Conservation (phyloP, 2,888 invertebrate genomes). For the Nomada lathburiana region DNA sequence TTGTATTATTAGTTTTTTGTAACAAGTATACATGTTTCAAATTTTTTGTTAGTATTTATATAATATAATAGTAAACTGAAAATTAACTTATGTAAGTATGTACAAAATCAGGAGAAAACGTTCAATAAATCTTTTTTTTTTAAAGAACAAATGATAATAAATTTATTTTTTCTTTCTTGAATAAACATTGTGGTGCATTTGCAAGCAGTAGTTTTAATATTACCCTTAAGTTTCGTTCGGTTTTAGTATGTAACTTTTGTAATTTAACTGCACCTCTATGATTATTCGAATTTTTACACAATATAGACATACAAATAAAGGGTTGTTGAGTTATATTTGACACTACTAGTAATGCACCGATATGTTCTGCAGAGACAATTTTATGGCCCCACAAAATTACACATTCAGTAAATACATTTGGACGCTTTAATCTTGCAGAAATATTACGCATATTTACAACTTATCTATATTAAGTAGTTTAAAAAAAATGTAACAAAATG, state of each 20-base stretch:
- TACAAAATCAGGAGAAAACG: slow-evolving; percentile 60
- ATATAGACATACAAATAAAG: slow-evolving; percentile 54
- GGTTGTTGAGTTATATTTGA: slow-evolving; percentile 46
- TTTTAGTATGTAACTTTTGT: slow-evolving; percentile 7
- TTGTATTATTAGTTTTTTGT: slow-evolving; percentile 64
- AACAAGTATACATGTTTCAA: slow-evolving; percentile 60
- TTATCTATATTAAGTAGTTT: slow-evolving; percentile 68
- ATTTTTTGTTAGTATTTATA: slow-evolving; percentile 55
- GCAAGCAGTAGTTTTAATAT: slow-evolving; percentile 8
- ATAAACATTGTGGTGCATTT: slow-evolving; percentile 45
- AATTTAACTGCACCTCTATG: slow-evolving; percentile 50
- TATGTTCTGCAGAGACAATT: slow-evolving; percentile 68
- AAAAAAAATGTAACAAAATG: slow-evolving; percentile 80
- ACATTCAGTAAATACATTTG: slow-evolving; percentile 69
- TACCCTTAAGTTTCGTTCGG: background rate
- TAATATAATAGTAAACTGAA: slow-evolving; percentile 43
- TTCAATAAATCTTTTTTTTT: slow-evolving; percentile 45
- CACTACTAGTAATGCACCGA: slow-evolving; percentile 62
- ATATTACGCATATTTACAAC: slow-evolving; percentile 68
- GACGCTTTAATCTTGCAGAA: slow-evolving; percentile 65
- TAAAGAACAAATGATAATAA: slow-evolving; percentile 47
- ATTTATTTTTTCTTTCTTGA: slow-evolving; percentile 46
- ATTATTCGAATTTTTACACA: slow-evolving; percentile 40
- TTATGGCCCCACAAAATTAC: slow-evolving; percentile 62
- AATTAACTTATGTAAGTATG: slow-evolving; percentile 53